phyloP scores from a whole-genome alignment of 2,888 invertebrate species.

The Rhamphomyia laevipes region DNA sequence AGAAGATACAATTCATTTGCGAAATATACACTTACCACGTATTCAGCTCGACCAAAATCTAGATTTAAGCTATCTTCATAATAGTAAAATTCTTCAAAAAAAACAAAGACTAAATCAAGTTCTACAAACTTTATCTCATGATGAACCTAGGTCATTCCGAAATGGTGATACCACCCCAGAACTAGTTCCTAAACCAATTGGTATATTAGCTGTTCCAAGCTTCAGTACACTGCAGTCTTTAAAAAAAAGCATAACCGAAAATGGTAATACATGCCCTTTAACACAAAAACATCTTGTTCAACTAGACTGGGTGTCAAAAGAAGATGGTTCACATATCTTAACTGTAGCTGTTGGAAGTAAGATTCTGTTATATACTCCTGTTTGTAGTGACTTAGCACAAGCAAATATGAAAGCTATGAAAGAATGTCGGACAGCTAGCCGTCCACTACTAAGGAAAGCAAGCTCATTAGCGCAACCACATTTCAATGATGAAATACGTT shows the following conservation, averaged over 20 bases:
- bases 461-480: conserved; percentile 83
- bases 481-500: conserved; percentile 84
- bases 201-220: conserved; percentile 73
- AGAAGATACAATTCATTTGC: conserved; percentile 89
- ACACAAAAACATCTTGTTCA: conserved; percentile 90
- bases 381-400: conserved; percentile 89
- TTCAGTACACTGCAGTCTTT: conserved; percentile 81
- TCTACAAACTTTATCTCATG: conserved; percentile 68
- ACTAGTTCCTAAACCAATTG: conserved; percentile 25
- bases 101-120: conserved; percentile 72
- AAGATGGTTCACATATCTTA: conserved; percentile 95
- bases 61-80: conserved; percentile 71
- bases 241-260: conserved; percentile 78
- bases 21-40: conserved; percentile 78
- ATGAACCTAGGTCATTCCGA: conserved; percentile 52
- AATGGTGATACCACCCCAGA: conserved; percentile 39
- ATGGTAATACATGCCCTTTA: conserved; percentile 80
- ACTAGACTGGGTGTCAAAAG: conserved; percentile 97
- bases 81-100: conserved; percentile 67
- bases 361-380: conserved; percentile 83
- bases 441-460: conserved; percentile 78
- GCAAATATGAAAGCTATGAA: conserved; percentile 88
- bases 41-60: conserved; percentile 72
- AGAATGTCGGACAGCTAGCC: conserved; percentile 69
- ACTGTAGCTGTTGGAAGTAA: conserved; percentile 93